Evolutionary conservation across 2,113 vertebrate species (phyloP).

Genomic region (Gymnorhina tibicen): DNA sequence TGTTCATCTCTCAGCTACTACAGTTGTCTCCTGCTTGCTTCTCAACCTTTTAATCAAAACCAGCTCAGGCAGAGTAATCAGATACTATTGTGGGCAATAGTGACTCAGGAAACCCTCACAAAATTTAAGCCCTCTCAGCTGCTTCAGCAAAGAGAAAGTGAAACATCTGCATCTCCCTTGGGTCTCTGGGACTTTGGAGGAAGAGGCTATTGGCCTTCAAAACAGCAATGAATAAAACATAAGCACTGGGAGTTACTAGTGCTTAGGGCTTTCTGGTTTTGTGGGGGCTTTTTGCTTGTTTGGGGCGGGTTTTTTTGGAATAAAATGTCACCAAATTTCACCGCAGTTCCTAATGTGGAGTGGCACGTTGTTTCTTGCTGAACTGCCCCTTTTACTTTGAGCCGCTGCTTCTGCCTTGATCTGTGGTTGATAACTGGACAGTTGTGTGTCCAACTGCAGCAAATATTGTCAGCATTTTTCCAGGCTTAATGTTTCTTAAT

Average conservation of each 20-base stretch:
- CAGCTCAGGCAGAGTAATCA: not conserved
- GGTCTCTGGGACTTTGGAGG: not conserved
- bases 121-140: not conserved
- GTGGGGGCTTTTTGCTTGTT: not conserved
- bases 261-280: not conserved
- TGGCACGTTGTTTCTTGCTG: not conserved
- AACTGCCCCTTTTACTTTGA: not conserved
- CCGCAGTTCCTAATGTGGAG: not conserved
- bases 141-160: not conserved
- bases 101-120: not conserved
- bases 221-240: not conserved
- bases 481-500: not conserved
- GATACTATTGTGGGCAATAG: not conserved
- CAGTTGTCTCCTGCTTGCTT: not conserved
- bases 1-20: not conserved
- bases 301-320: not conserved
- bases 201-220: not conserved
- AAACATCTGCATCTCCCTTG: not conserved
- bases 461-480: not conserved
- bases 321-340: not conserved
- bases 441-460: not conserved
- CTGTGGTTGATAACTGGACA: accelerated
- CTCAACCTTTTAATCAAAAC: not conserved
- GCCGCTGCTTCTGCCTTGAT: not conserved
- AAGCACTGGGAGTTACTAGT: not conserved